Evolutionary conservation across 2,797 vertebrate genomes (phyloP).

Genomic region (Knipowitschia caucasica): DNA sequence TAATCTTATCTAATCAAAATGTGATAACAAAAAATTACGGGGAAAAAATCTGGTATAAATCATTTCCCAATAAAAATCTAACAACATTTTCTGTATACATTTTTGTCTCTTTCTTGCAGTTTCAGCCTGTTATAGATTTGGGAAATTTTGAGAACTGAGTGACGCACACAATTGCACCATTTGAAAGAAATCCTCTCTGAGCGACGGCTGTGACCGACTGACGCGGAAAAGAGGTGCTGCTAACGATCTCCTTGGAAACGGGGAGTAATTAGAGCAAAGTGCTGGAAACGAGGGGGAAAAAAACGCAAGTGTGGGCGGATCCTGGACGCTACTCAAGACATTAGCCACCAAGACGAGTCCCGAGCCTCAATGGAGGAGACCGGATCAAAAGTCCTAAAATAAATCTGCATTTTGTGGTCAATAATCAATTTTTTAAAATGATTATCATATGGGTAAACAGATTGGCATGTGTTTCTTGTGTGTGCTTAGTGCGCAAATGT

Average conservation of each 20-base stretch:
- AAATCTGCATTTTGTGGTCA: neutral
- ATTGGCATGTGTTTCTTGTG: too few relatives aligned
- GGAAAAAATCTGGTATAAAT: too few relatives aligned
- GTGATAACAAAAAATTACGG: too few relatives aligned
- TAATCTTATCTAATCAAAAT: too few relatives aligned
- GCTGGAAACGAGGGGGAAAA: constrained; percentile 32
- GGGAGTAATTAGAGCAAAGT: constrained; percentile 63
- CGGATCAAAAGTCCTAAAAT: neutral
- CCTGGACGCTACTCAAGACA: constrained; percentile 56
- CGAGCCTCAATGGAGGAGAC: neutral
- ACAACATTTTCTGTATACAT: too few relatives aligned
- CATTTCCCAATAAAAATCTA: too few relatives aligned
- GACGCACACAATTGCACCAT: neutral
- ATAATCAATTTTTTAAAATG: too few relatives aligned
- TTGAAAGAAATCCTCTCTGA: constrained; percentile 8
- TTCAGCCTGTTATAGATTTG: neutral
- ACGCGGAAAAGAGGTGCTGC: constrained; percentile 39
- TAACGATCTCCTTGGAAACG: constrained; percentile 60
- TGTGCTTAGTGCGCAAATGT: too few relatives aligned
- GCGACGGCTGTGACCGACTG: constrained; percentile 38
- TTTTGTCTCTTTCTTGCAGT: too few relatives aligned
- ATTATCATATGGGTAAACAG: too few relatives aligned
- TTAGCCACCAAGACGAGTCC: constrained; percentile 35
- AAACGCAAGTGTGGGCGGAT: constrained; percentile 34
- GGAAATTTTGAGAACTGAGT: neutral